Percentiles rank a stretch among this genome's conserved stretches.
phyloP scores from a whole-genome alignment of 2,888 invertebrate species.

The Mystacides longicornis region DNA sequence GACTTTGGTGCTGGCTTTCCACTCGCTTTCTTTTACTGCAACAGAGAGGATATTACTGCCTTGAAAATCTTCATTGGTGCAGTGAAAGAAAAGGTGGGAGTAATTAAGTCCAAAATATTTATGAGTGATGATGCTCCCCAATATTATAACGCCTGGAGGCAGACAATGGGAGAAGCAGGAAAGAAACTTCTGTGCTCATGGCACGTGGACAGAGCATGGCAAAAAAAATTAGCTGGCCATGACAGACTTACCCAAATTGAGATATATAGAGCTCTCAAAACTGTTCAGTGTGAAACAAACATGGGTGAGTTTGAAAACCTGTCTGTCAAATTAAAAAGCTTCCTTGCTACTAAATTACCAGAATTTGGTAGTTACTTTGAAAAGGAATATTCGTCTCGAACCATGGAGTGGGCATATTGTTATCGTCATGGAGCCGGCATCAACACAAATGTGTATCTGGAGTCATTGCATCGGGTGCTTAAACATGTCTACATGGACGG shows the following conservation, averaged over 20 bases:
- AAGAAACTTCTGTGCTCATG: background rate
- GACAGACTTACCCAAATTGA: background rate
- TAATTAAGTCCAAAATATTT: background rate
- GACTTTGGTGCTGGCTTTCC: background rate
- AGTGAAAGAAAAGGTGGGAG: background rate
- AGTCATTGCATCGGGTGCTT: background rate
- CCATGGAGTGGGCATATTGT: background rate
- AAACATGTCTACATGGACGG: background rate
- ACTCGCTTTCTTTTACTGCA: background rate
- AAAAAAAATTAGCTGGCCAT: background rate
- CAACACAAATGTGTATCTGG: background rate
- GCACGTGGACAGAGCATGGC: background rate
- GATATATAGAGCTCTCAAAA: background rate
- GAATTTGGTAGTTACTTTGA: background rate
- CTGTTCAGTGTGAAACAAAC: background rate
- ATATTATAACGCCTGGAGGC: background rate
- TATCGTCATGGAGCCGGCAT: background rate
- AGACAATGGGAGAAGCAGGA: background rate
- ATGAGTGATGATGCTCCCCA: background rate
- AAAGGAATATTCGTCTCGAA: background rate
- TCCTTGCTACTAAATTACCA: background rate
- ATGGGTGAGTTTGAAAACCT: background rate
- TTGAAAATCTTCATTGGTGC: background rate
- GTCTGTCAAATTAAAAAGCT: background rate
- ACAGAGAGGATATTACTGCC: background rate